A percentile compares a stretch with the other conserved stretches of the same genome.
Evolutionary conservation across 2,113 vertebrate species (phyloP).

Genomic region (western clawed frog (Xenopus tropicalis)): DNA sequence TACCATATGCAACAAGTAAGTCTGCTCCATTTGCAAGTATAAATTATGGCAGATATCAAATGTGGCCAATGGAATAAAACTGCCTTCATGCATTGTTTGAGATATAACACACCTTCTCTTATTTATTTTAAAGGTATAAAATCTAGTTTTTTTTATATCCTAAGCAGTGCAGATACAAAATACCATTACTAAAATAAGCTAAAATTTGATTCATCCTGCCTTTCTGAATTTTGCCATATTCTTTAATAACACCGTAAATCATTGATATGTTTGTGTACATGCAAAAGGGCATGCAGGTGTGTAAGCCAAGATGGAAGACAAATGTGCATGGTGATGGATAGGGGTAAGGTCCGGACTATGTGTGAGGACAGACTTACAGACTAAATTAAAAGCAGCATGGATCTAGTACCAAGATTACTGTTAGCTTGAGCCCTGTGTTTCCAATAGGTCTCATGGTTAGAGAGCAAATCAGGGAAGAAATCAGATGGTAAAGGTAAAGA

Average conservation of each 20-base stretch:
- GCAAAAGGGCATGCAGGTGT: conserved; percentile 20
- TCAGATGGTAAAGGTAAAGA: conserved; percentile 16
- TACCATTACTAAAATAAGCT: no score
- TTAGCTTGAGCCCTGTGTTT: conserved; percentile 16
- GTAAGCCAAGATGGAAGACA: neutral
- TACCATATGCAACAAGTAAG: no score
- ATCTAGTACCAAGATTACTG: neutral
- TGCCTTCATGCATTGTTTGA: no score
- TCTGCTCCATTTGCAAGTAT: no score
- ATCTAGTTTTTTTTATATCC: no score
- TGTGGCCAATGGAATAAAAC: no score
- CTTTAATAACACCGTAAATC: conserved; percentile 23
- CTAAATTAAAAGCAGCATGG: neutral
- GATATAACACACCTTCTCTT: no score
- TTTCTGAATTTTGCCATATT: neutral
- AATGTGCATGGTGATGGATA: conserved; percentile 10
- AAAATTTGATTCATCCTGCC: no score
- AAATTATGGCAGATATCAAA: no score
- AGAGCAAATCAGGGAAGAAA: conserved; percentile 14
- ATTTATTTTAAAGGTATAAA: no score
- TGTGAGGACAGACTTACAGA: neutral
- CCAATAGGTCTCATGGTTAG: neutral
- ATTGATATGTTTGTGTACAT: conserved; percentile 27
- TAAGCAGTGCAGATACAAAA: no score
- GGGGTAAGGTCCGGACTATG: neutral